Percentiles rank a stretch among this genome's conserved stretches.
phyloP scores from a whole-genome alignment of 2,797 vertebrate species.

The Phoxinus dragarum region DNA sequence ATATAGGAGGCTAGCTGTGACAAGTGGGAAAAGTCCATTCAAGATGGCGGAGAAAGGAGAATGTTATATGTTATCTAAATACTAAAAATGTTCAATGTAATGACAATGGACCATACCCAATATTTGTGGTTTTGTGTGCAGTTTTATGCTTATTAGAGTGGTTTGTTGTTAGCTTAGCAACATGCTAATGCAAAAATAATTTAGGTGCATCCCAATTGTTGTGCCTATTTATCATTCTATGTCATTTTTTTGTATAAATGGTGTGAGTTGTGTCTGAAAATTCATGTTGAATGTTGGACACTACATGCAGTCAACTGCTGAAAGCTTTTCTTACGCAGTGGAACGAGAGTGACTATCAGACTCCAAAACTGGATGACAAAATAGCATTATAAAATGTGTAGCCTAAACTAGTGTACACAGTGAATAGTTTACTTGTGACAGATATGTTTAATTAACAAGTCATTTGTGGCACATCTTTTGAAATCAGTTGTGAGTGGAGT shows the following conservation, averaged over 20 bases:
- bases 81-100: not conserved
- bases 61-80: not conserved
- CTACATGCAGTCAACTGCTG: not conserved
- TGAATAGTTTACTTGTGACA: not conserved
- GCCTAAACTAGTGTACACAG: not conserved
- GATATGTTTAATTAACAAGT: too few relatives aligned
- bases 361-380: not conserved
- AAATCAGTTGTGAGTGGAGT: not conserved
- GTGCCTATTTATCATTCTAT: not conserved
- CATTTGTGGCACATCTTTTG: not conserved
- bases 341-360: too few relatives aligned
- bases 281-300: not conserved
- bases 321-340: too few relatives aligned
- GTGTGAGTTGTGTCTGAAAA: not conserved
- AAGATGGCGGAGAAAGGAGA: conserved; percentile 27
- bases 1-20: not conserved
- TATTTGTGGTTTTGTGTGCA: not conserved
- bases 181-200: not conserved
- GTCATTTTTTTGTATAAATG: not conserved
- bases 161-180: not conserved
- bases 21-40: not conserved
- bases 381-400: not conserved
- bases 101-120: not conserved
- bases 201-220: not conserved
- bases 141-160: not conserved